Evolutionary conservation across 2,797 vertebrate genomes (phyloP).

Genomic region (Lepilemur ruficaudatus): DNA sequence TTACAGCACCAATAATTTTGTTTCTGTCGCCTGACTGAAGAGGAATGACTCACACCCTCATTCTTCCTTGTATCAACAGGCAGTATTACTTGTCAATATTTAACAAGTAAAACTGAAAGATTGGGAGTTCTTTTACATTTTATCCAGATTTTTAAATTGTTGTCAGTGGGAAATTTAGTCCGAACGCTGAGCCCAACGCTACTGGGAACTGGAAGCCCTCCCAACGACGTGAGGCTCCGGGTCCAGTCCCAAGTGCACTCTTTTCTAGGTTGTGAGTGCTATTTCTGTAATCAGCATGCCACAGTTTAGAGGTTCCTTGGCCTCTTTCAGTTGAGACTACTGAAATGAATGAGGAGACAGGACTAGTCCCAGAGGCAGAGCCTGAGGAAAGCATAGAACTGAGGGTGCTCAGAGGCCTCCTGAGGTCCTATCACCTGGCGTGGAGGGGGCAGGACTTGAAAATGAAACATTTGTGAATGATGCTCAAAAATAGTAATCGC

Average conservation of each 20-base stretch:
- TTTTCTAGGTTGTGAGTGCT: not conserved
- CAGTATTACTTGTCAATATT: not conserved
- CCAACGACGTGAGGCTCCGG: not conserved
- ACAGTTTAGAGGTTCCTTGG: not conserved
- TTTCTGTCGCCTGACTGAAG: not conserved
- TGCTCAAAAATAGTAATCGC: not conserved
- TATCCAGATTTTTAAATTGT: not conserved
- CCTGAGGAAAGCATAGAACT: too few species aligned
- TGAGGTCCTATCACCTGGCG: not conserved
- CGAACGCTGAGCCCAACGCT: not conserved
- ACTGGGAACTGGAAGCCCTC: not conserved
- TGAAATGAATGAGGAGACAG: not conserved
- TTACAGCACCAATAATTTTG: not conserved
- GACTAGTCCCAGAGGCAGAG: not conserved
- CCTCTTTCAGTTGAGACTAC: not conserved
- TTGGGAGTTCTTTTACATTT: not conserved
- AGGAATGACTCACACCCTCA: not conserved
- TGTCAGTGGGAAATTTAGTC: not conserved
- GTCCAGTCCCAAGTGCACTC: not conserved
- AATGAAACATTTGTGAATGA: not conserved
- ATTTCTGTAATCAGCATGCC: not conserved
- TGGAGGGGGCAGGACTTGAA: not conserved
- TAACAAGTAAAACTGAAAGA: not conserved
- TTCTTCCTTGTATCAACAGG: not conserved
- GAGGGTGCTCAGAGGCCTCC: fast-evolving